Percentiles rank a stretch among this genome's conserved stretches.
Evolutionary conservation across 1,140 invertebrate species (phyloP).

Genomic region (Ctenoplectra terminalis): DNA sequence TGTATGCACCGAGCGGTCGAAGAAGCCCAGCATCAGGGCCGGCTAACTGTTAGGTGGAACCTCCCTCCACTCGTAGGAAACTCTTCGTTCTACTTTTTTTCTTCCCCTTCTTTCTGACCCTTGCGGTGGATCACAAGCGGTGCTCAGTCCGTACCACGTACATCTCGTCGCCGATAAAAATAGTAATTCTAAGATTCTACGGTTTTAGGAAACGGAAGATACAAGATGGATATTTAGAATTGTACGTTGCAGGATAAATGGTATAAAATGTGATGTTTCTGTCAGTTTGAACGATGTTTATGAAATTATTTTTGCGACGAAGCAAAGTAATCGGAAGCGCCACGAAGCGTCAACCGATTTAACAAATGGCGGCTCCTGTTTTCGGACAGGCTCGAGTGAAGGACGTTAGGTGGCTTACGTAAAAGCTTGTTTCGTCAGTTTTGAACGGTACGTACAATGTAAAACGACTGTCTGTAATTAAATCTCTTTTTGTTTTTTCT

Average conservation of each 20-base stretch:
- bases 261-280: too few species aligned
- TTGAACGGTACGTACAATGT: neutral
- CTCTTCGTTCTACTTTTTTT: conserved; percentile 65
- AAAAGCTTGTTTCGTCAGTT: neutral
- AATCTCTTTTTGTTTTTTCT: too few species aligned
- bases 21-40: conserved; percentile 59
- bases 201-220: too few species aligned
- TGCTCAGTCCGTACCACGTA: conserved; percentile 39
- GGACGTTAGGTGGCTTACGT: neutral
- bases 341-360: neutral
- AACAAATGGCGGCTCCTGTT: neutral
- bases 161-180: neutral
- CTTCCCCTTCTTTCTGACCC: neutral
- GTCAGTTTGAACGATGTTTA: too few species aligned
- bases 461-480: neutral
- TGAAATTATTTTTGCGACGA: neutral
- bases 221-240: too few species aligned
- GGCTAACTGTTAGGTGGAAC: conserved; percentile 59
- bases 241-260: too few species aligned
- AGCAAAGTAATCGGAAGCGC: neutral
- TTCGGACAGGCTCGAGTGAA: neutral
- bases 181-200: too few species aligned
- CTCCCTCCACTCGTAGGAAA: conserved; percentile 51
- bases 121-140: conserved; percentile 42
- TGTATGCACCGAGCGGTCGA: conserved; percentile 25